These are phyloP conservation scores for Sebastolobus altivelis DNA, from an alignment of 2,797 vertebrate genomes.

Conservation along the genomic window DNA sequence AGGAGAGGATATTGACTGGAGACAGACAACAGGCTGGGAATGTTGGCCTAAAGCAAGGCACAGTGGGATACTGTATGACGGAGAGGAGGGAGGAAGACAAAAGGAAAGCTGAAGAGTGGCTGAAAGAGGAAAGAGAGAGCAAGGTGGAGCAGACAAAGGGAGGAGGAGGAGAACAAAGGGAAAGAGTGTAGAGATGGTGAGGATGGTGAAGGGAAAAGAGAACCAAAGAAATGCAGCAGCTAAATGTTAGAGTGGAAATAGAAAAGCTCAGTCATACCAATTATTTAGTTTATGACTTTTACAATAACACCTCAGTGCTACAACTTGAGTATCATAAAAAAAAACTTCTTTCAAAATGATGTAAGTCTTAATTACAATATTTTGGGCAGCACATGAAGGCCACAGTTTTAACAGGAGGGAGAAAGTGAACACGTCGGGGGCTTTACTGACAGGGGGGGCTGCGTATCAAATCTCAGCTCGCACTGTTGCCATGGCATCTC, in stretches of 20 bases:
- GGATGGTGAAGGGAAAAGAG: neutral
- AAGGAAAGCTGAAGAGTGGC: neutral
- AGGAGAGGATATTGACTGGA: neutral
- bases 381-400: neutral
- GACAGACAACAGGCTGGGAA: conserved; percentile 31
- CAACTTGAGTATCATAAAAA: too few relatives aligned
- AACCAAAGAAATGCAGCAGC: neutral
- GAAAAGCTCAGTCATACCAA: neutral
- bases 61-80: conserved; percentile 3
- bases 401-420: neutral
- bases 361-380: neutral
- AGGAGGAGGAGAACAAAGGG: neutral
- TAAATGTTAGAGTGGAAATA: neutral
- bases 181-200: neutral
- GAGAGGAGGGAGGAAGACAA: conserved; percentile 5
- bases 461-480: conserved; percentile 29
- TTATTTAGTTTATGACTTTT: too few relatives aligned
- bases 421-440: neutral
- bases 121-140: neutral
- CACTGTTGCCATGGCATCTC: conserved; percentile 21
- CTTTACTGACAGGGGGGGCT: neutral
- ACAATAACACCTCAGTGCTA: too few relatives aligned
- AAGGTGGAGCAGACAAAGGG: conserved; percentile 13
- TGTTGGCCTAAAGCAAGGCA: conserved; percentile 31
- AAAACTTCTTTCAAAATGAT: neutral